phyloP scores from a whole-genome alignment of 2,113 vertebrate species.

The Syngnathus scovelli region DNA sequence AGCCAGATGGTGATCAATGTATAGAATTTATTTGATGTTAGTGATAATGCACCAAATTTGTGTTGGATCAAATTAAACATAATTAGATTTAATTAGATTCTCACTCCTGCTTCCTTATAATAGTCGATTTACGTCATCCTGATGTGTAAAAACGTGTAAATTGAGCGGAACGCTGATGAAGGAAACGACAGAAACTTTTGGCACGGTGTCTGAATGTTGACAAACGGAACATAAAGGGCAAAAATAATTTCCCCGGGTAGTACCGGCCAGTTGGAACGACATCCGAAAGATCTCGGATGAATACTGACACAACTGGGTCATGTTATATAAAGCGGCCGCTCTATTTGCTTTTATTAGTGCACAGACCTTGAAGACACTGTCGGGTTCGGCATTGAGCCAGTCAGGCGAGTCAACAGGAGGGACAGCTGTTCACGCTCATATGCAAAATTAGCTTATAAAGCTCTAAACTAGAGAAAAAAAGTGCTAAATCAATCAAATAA shows the following conservation, averaged over 20 bases:
- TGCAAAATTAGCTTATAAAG: background rate
- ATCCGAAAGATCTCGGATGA: background rate
- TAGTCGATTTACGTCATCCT: background rate
- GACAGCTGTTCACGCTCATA: background rate
- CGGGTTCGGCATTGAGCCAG: background rate
- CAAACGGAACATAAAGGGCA: background rate
- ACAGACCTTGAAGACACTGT: background rate
- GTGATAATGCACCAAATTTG: background rate
- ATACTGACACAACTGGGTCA: slow-evolving; percentile 6
- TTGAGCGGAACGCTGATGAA: background rate
- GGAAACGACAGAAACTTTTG: background rate
- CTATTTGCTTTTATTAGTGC: slow-evolving; percentile 8
- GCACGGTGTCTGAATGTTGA: background rate
- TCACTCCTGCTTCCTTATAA: background rate
- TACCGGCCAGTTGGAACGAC: background rate
- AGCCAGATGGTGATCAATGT: background rate
- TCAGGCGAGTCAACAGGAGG: slow-evolving; percentile 1
- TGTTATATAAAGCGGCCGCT: background rate
- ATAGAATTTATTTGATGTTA: background rate
- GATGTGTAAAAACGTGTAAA: background rate
- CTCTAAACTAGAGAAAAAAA: too few relatives aligned
- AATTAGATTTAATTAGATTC: background rate
- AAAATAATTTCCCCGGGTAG: background rate
- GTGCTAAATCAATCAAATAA: too few relatives aligned
- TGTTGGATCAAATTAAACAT: background rate